Base-by-base conservation (phyloP, 2,797 vertebrate species). In the Sylvilagus floridanus region DNA sequence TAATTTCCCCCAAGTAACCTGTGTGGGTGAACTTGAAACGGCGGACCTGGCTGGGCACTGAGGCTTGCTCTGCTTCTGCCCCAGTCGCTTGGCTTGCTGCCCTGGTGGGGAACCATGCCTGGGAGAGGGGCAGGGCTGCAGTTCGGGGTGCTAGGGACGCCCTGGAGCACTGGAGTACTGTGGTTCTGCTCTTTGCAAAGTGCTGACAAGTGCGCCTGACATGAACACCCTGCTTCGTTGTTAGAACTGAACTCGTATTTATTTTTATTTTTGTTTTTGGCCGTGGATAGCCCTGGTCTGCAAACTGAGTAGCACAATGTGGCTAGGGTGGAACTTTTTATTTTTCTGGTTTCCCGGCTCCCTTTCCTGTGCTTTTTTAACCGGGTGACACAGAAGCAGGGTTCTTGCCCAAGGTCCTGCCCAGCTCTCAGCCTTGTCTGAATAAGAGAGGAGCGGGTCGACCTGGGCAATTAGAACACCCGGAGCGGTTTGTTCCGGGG, bases 201-300 rank as follows among this genome's bases (percentile, higher is more conserved):
- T 97, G 82, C 71, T 95, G 95, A 87, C 97, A 82, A 71, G 97
- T 94, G 97, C 96, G 90, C 76, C 96, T 96, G 97, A 96, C 97
- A 97, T 95, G 97, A 98, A 94, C 96, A 96, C 47, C 32, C 66
- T 93, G 97, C 96, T 96, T 91, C 94, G 82, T 96, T 97, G 96
- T 95, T 32, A 21, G 84, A 95, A 60, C 87, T 95, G 92, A 76
- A 12, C 84, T 96, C 96, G 91, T 93, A 32, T 91, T 97, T 81
- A 93, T 93, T 95, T 97, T 97, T 97, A 95, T 98, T 98, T 97
- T 72, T 66, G 95, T 75, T 95, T 97, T 73, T 97, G 96, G 95
- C 97, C 8, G 50, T 87, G 95, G 42, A 32, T 54, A 14, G 60
- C 93, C 88, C 96, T 83, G 84, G 95, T 96, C 96, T 84, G 12